Conservation (phyloP, 2,888 invertebrate species). For the Julus scanicus region DNA sequence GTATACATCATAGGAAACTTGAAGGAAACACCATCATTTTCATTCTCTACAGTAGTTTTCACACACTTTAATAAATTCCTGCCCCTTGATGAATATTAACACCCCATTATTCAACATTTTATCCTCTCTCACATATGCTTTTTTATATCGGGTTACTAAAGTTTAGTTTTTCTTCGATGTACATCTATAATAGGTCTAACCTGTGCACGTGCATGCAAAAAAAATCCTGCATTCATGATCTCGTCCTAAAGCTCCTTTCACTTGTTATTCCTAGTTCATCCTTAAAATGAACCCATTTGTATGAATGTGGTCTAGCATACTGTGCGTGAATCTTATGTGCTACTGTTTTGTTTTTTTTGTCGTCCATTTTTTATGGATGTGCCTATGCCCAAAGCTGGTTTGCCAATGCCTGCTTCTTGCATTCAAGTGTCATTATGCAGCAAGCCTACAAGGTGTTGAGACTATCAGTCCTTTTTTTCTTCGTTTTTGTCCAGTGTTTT, state of each 20-base stretch:
- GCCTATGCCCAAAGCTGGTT: neutral
- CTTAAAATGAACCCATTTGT: conserved; percentile 2
- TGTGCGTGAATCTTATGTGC: neutral
- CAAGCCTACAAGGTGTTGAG: neutral
- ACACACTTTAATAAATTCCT: no score
- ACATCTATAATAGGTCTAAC: neutral
- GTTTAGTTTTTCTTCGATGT: neutral
- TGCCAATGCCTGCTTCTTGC: neutral
- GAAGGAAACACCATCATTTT: no score
- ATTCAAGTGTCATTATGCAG: conserved; percentile 9
- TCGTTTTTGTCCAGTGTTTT: neutral
- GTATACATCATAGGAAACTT: no score
- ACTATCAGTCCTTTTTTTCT: conserved; percentile 14
- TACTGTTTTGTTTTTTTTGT: neutral
- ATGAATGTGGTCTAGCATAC: neutral
- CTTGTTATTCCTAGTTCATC: neutral
- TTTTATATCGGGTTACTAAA: neutral
- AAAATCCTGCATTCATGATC: conserved; percentile 20
- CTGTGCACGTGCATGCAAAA: conserved; percentile 13
- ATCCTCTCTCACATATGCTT: neutral
- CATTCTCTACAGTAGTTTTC: no score
- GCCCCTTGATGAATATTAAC: neutral
- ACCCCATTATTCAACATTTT: neutral
- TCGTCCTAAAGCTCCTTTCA: neutral
- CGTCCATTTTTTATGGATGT: neutral